Evolutionary conservation across 2,888 invertebrate genomes (phyloP).

Genomic region (Gasteruption jaculator): DNA sequence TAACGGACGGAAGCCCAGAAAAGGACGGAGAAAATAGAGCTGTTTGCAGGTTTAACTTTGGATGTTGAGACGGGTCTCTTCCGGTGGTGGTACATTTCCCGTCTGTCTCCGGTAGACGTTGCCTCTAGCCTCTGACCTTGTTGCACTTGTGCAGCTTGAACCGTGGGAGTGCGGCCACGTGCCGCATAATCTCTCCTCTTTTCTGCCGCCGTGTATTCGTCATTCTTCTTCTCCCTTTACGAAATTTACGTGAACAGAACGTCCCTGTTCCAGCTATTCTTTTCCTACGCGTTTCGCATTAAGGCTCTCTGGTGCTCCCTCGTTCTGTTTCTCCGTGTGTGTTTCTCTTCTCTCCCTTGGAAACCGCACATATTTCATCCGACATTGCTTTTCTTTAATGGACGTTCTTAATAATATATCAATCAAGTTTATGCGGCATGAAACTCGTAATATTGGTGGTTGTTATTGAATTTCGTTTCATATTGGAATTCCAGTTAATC

Average conservation of each 20-base stretch:
- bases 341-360: constrained; percentile 15
- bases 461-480: constrained; percentile 36
- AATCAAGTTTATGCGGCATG: constrained; percentile 39
- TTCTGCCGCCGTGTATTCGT: too few relatives aligned
- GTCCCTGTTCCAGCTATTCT: constrained; percentile 26
- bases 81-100: too few relatives aligned
- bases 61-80: too few relatives aligned
- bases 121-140: constrained; percentile 33
- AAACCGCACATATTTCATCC: constrained; percentile 40
- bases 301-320: constrained; percentile 20
- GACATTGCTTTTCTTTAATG: constrained; percentile 41
- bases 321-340: constrained; percentile 7
- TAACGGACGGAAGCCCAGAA: too few relatives aligned
- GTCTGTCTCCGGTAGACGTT: too few relatives aligned
- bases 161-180: constrained; percentile 43
- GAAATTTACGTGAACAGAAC: constrained; percentile 30
- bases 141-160: constrained; percentile 39
- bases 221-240: constrained; percentile 18
- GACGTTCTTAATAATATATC: constrained; percentile 46
- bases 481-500: constrained; percentile 32
- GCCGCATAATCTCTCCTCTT: constrained; percentile 26
- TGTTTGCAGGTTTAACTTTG: too few relatives aligned
- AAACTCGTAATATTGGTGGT: constrained; percentile 25
- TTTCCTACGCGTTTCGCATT: constrained; percentile 23
- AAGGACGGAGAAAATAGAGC: too few relatives aligned